phyloP scores from a whole-genome alignment of 92 coral and sea anemone species.

The Metridium senile region DNA sequence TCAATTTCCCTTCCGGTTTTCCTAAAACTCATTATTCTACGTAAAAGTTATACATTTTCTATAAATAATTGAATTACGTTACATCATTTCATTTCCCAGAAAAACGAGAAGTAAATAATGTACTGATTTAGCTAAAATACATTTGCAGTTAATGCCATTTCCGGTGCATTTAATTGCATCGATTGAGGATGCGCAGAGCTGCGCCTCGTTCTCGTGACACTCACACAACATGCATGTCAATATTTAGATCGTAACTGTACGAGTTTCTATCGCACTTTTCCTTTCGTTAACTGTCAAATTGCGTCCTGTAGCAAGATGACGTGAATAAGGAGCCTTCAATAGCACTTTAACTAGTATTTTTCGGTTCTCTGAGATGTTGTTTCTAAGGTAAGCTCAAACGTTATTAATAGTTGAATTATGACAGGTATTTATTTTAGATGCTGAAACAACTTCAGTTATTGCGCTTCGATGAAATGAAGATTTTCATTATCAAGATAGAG shows the following conservation, averaged over 20 bases:
- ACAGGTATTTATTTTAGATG: too few relatives aligned
- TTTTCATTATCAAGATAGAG: too few relatives aligned
- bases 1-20: not conserved
- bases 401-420: too few relatives aligned
- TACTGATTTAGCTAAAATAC: too few relatives aligned
- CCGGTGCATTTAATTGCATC: not conserved
- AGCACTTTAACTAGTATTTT: too few relatives aligned
- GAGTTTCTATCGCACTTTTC: not conserved
- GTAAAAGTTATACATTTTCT: not conserved
- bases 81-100: not conserved
- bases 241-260: too few relatives aligned
- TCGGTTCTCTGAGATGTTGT: too few relatives aligned
- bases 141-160: not conserved
- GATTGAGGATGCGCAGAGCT: not conserved
- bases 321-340: too few relatives aligned
- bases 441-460: too few relatives aligned
- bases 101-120: not conserved
- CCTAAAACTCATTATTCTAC: not conserved
- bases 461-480: too few relatives aligned
- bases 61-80: not conserved
- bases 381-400: too few relatives aligned
- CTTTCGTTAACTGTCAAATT: not conserved
- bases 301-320: too few relatives aligned
- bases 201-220: constrained; percentile 13
- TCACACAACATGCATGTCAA: not conserved